Conservation (phyloP, 2,797 vertebrate species). For the Moxostoma hubbsi region DNA sequence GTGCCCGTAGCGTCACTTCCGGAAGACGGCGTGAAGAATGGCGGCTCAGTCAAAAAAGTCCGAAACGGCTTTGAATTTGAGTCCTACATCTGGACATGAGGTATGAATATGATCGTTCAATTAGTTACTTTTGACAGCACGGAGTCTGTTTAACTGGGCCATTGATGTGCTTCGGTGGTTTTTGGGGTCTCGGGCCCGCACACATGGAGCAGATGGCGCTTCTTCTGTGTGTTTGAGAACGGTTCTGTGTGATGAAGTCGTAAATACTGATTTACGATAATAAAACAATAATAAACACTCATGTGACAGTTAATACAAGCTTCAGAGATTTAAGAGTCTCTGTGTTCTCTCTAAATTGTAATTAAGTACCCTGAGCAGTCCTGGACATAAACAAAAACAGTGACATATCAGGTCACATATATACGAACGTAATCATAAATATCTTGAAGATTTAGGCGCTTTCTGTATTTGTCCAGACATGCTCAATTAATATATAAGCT, state of each 20-base stretch:
- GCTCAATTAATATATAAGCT: not conserved
- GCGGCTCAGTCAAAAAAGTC: conserved; percentile 56
- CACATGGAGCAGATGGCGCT: conserved; percentile 42
- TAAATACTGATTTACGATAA: no score
- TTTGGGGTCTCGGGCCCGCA: conserved; percentile 7
- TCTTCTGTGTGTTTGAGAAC: not conserved
- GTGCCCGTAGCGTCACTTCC: conserved; percentile 55
- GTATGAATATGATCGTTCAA: conserved; percentile 14
- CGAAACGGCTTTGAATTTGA: conserved; percentile 41
- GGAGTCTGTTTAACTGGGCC: not conserved
- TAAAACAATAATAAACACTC: not conserved
- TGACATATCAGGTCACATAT: no score
- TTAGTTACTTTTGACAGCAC: no score
- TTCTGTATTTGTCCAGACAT: not conserved
- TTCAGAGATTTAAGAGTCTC: not conserved
- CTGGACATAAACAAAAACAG: not conserved
- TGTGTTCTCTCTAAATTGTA: not conserved
- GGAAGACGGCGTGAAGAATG: conserved; percentile 58
- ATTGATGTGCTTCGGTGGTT: not conserved
- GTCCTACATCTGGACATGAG: conserved; percentile 46
- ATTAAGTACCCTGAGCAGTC: not conserved
- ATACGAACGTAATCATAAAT: no score
- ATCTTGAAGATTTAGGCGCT: not conserved
- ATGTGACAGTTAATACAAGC: not conserved
- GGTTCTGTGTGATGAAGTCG: not conserved